These are phyloP conservation scores for Orthosia gracilis DNA, from an alignment of 2,888 invertebrate species.

Conservation along the genomic window DNA sequence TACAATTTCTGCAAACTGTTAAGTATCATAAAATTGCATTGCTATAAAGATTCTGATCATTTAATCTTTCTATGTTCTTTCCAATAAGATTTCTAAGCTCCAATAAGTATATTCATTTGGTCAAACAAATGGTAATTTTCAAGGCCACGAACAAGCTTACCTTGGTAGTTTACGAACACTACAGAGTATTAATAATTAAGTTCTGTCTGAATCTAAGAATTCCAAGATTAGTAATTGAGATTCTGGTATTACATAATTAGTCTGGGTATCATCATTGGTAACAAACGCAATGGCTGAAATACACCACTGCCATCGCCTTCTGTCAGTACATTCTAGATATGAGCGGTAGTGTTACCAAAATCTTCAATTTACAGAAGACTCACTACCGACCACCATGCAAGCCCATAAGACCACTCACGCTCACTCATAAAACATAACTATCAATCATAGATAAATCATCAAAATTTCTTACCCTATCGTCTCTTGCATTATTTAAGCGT, in stretches of 20 bases:
- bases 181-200: too few species aligned
- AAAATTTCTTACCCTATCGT: conserved; percentile 8
- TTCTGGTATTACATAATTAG: background rate
- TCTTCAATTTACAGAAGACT: background rate
- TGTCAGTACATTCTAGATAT: too few species aligned
- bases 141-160: background rate
- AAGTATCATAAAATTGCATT: background rate
- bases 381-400: background rate
- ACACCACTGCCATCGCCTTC: too few species aligned
- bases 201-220: too few species aligned
- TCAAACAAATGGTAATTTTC: too few species aligned
- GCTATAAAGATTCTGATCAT: background rate
- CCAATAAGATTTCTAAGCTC: background rate
- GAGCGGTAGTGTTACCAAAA: background rate
- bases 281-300: background rate
- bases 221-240: background rate
- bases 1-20: too few species aligned
- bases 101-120: too few species aligned
- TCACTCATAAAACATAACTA: background rate
- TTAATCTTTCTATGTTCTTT: background rate
- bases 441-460: background rate
- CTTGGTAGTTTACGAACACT: background rate
- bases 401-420: conserved; percentile 12
- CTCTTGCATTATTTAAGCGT: background rate
- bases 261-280: too few species aligned